Evolutionary conservation across 2,888 invertebrate species (phyloP).

Genomic region (Agrotis segetum): DNA sequence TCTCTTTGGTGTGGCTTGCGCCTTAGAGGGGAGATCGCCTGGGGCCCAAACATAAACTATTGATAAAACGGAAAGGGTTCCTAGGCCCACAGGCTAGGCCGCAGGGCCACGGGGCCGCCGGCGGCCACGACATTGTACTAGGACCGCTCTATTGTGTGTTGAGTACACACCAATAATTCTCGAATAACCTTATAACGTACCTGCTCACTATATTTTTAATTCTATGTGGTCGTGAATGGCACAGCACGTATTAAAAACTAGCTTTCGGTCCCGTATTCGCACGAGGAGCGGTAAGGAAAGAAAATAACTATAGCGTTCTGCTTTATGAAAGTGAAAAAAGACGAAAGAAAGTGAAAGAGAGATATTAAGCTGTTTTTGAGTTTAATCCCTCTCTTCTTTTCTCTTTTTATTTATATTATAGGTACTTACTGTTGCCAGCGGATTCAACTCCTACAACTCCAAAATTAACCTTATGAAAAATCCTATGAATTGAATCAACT

Average conservation of each 20-base stretch:
- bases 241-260: constrained; percentile 4
- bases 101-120: constrained; percentile 31
- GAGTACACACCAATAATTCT: constrained; percentile 61
- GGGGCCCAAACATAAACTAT: constrained; percentile 80
- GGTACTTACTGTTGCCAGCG: too few relatives aligned
- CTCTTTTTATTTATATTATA: too few relatives aligned
- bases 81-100: constrained; percentile 67
- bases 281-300: too few relatives aligned
- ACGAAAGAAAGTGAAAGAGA: too few relatives aligned
- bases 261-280: too few relatives aligned
- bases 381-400: too few relatives aligned
- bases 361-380: too few relatives aligned
- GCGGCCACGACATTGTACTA: constrained; percentile 68
- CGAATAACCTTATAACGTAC: constrained; percentile 41
- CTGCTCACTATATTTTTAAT: constrained; percentile 38
- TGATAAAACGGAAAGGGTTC: constrained; percentile 80
- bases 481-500: too few relatives aligned
- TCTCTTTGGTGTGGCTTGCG: constrained; percentile 43
- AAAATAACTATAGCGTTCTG: too few relatives aligned
- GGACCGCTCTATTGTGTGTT: constrained; percentile 65
- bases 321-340: too few relatives aligned
- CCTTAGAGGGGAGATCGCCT: constrained; percentile 62
- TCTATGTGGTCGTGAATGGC: not conserved
- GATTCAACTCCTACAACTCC: too few relatives aligned
- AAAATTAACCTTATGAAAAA: too few relatives aligned